Conservation (phyloP, 2,797 vertebrate species). For the Spinibarbus caldwelli region DNA sequence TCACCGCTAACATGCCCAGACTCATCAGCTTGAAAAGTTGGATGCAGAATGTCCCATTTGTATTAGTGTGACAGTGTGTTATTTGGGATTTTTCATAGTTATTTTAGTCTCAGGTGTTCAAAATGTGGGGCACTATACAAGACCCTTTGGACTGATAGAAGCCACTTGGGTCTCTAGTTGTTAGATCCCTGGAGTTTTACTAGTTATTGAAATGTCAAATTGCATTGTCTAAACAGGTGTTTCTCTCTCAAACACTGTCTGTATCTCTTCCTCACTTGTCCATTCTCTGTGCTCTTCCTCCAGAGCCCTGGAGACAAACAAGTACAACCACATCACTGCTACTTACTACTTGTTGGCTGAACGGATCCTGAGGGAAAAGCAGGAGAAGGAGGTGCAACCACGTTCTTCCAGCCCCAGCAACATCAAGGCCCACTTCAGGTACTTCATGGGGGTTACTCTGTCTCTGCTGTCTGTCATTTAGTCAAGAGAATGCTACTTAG, state of each 20-base stretch:
- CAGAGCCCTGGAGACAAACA: conserved; percentile 97
- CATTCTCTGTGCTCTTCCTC: conserved; percentile 50
- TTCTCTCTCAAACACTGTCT: conserved; percentile 3
- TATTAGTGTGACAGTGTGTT: background rate
- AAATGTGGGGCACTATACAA: conserved; percentile 17
- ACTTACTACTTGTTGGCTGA: conserved; percentile 98
- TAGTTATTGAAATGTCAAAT: background rate
- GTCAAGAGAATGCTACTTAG: background rate
- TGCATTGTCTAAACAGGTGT: background rate
- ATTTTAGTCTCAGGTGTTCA: conserved; percentile 45
- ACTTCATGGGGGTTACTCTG: conserved; percentile 32
- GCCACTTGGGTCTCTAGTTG: background rate
- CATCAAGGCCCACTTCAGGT: conserved; percentile 98
- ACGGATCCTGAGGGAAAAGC: conserved; percentile 95
- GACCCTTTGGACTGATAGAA: conserved; percentile 13
- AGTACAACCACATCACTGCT: conserved; percentile 99
- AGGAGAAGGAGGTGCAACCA: conserved; percentile 94
- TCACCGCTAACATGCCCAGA: conserved; percentile 38
- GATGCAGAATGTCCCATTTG: background rate
- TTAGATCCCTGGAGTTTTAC: conserved; percentile 20
- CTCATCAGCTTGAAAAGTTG: background rate
- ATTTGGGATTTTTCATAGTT: conserved; percentile 32
- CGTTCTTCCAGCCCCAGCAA: conserved; percentile 96
- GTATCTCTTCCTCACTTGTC: conserved; percentile 4
- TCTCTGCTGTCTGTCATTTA: background rate